Percentiles rank a stretch among this genome's conserved stretches.
Evolutionary conservation across 2,113 vertebrate species (phyloP).

Genomic region (Hepsetus odoe): DNA sequence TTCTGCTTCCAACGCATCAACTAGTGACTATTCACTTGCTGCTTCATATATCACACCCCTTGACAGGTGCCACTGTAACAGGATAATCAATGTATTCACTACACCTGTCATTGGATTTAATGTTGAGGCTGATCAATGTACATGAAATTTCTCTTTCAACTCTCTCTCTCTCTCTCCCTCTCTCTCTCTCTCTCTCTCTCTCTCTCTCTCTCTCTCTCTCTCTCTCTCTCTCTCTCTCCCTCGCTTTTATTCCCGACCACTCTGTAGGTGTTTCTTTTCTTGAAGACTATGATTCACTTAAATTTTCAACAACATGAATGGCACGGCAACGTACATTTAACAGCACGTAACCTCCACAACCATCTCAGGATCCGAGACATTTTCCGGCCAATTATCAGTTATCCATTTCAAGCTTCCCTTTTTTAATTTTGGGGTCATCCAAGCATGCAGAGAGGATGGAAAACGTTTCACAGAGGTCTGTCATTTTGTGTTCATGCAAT

Average conservation of each 20-base stretch:
- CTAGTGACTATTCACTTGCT: too few relatives aligned
- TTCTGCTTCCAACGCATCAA: too few relatives aligned
- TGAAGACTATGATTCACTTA: neutral
- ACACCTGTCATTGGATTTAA: too few relatives aligned
- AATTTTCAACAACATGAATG: conserved; percentile 30
- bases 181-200: conserved; percentile 18
- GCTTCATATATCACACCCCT: too few relatives aligned
- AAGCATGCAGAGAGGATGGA: conserved; percentile 55
- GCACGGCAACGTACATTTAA: conserved; percentile 70
- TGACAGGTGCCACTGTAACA: too few relatives aligned
- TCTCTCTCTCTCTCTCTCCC: neutral
- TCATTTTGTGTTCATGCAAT: conserved; percentile 61
- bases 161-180: too few relatives aligned
- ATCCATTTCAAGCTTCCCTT: conserved; percentile 52
- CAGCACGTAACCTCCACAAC: conserved; percentile 65
- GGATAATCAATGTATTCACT: too few relatives aligned
- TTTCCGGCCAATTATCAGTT: conserved; percentile 68
- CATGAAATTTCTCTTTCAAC: too few relatives aligned
- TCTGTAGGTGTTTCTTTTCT: neutral
- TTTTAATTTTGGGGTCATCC: conserved; percentile 61
- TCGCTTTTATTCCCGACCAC: conserved; percentile 1
- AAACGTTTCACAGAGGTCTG: conserved; percentile 49
- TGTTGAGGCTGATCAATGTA: too few relatives aligned
- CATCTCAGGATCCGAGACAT: conserved; percentile 60
- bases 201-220: neutral